A percentile compares a stretch with the other conserved stretches of the same genome.
phyloP scores from a whole-genome alignment of 2,113 vertebrate genomes.

The Cyprinodon brontotheroides region DNA sequence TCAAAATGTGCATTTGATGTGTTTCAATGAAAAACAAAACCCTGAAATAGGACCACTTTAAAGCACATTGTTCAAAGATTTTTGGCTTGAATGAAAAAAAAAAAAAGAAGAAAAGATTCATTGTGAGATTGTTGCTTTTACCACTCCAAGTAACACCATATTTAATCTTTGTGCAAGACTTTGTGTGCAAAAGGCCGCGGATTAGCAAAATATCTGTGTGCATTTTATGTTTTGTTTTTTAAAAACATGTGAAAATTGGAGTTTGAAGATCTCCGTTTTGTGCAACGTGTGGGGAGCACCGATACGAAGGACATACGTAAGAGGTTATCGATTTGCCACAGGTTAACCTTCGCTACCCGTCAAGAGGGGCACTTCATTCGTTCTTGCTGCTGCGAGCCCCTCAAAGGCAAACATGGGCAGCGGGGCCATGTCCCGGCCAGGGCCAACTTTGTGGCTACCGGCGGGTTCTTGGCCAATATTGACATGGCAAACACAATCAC shows the following conservation, averaged over 20 bases:
- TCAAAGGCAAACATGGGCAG: constrained; percentile 58
- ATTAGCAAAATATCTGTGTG: neutral
- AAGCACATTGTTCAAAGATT: neutral
- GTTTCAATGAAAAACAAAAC: neutral
- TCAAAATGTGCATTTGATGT: neutral
- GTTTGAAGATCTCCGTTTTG: constrained; percentile 1
- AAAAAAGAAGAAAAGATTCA: constrained; percentile 2
- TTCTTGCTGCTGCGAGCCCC: constrained; percentile 45
- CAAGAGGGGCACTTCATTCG: constrained; percentile 41
- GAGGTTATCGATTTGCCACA: constrained; percentile 39
- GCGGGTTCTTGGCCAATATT: constrained; percentile 57
- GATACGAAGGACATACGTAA: constrained; percentile 29
- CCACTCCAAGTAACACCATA: constrained; percentile 44
- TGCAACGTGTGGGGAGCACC: neutral
- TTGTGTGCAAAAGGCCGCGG: constrained; percentile 52
- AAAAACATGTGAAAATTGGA: constrained; percentile 11
- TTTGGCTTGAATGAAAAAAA: neutral
- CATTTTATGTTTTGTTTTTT: neutral
- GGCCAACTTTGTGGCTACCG: constrained; percentile 40
- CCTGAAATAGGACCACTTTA: neutral
- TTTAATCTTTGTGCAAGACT: constrained; percentile 43
- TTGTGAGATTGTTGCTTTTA: constrained; percentile 9
- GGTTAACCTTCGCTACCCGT: constrained; percentile 46
- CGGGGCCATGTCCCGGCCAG: constrained; percentile 47
- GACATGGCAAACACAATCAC: constrained; percentile 64